Evolutionary conservation across 2,888 invertebrate species (phyloP).

Genomic region (Chalcosyrphus nemorum): DNA sequence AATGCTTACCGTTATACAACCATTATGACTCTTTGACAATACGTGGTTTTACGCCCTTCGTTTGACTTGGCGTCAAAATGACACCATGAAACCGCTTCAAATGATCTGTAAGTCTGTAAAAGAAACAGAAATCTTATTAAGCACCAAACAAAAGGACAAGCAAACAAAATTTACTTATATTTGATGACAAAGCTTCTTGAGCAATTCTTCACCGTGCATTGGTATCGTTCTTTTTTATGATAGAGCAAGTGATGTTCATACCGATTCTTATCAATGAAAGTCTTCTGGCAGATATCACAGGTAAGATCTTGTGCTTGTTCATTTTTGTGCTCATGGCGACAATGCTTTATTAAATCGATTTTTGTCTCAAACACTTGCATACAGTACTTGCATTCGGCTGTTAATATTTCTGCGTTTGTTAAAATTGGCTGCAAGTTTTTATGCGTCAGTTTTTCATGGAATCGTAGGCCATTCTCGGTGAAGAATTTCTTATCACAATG

Average conservation of each 20-base stretch:
- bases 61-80: background rate
- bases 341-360: conserved; percentile 1
- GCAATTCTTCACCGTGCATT: conserved; percentile 38
- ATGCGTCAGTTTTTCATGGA: conserved; percentile 81
- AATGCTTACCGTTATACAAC: too few species aligned
- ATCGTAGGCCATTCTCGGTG: conserved; percentile 38
- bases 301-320: conserved; percentile 2
- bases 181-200: conserved; percentile 12
- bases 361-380: conserved; percentile 28
- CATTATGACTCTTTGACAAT: background rate
- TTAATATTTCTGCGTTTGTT: conserved; percentile 26
- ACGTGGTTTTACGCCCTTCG: background rate
- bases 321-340: conserved; percentile 12
- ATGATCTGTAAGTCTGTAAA: conserved; percentile 53
- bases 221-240: conserved; percentile 17
- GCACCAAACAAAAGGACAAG: too few species aligned
- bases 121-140: background rate
- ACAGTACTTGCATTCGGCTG: conserved; percentile 43
- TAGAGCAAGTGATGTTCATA: conserved; percentile 43
- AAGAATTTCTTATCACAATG: conserved; percentile 64
- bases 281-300: conserved; percentile 45
- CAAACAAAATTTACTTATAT: conserved; percentile 38
- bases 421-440: conserved; percentile 77
- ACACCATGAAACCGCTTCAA: conserved; percentile 51
- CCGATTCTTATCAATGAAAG: conserved; percentile 22